A percentile compares a stretch with the other conserved stretches of the same genome.
Conservation (phyloP, 2,113 vertebrate species). For the Melanostigma gelatinosum region DNA sequence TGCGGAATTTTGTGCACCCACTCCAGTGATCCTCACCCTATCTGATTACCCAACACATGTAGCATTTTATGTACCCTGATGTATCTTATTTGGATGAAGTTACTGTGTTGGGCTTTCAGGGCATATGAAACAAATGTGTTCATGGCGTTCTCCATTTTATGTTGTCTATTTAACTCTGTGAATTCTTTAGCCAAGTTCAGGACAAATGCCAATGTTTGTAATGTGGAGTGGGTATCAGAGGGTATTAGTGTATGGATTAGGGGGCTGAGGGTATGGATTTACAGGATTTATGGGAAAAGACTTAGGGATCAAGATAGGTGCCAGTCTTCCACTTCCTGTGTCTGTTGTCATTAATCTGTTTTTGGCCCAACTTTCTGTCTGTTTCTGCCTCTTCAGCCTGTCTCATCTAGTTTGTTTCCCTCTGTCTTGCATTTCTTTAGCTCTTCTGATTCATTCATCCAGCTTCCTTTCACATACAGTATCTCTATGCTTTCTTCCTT, state of each 20-base stretch:
- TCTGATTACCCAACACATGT: not conserved
- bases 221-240: constrained; percentile 24
- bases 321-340: constrained; percentile 16
- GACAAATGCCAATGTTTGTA: not conserved
- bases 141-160: not conserved
- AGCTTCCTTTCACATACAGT: not conserved
- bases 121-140: not conserved
- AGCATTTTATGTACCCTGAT: not conserved
- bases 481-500: not conserved
- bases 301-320: constrained; percentile 9
- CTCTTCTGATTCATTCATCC: not conserved
- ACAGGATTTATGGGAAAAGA: constrained; percentile 18
- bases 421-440: constrained; percentile 14
- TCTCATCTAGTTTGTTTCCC: not conserved
- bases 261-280: constrained; percentile 14
- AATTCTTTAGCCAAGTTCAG: not conserved
- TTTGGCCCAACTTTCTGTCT: not conserved
- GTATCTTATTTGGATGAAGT: not conserved
- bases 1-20: not conserved
- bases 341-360: constrained; percentile 26
- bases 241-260: constrained; percentile 29
- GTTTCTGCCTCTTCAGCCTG: not conserved
- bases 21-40: not conserved
- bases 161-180: not conserved
- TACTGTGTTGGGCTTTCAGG: not conserved